These are phyloP conservation scores for Scelioninae gen. 1 DNA, from an alignment of 2,888 invertebrate species.

Conservation along the genomic window DNA sequence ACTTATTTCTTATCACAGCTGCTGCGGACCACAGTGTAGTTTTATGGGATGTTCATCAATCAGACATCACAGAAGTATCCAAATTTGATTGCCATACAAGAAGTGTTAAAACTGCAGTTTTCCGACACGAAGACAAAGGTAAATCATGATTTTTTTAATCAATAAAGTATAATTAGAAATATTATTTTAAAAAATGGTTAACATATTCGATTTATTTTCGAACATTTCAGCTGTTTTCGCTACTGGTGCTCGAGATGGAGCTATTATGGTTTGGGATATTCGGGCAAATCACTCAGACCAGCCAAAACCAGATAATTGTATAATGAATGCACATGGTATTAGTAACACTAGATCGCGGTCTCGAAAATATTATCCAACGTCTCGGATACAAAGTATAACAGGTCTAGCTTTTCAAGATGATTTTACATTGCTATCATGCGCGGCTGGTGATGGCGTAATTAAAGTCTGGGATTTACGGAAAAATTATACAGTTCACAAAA, in stretches of 20 bases:
- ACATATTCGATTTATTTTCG: slow-evolving; percentile 12
- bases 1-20: slow-evolving; percentile 92
- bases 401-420: slow-evolving; percentile 93
- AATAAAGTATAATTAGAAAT: too few species aligned
- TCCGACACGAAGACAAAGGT: slow-evolving; percentile 88
- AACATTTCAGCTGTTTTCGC: slow-evolving; percentile 88
- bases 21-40: slow-evolving; percentile 93
- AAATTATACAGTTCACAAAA: slow-evolving; percentile 89
- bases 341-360: slow-evolving; percentile 78
- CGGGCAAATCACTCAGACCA: slow-evolving; percentile 85
- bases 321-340: slow-evolving; percentile 88
- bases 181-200: not conserved
- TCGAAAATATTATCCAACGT: slow-evolving; percentile 79
- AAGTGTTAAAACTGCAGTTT: slow-evolving; percentile 93
- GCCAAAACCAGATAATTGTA: slow-evolving; percentile 89
- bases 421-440: slow-evolving; percentile 91
- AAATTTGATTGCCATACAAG: slow-evolving; percentile 91
- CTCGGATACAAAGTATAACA: slow-evolving; percentile 90
- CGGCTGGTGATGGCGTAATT: slow-evolving; percentile 94
- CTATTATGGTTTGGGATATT: slow-evolving; percentile 93
- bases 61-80: slow-evolving; percentile 84
- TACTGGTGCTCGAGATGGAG: slow-evolving; percentile 94
- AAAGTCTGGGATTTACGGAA: slow-evolving; percentile 95
- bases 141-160: too few species aligned
- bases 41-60: slow-evolving; percentile 89